Conservation (phyloP, 1,140 invertebrate genomes). For the Solen grandis region DNA sequence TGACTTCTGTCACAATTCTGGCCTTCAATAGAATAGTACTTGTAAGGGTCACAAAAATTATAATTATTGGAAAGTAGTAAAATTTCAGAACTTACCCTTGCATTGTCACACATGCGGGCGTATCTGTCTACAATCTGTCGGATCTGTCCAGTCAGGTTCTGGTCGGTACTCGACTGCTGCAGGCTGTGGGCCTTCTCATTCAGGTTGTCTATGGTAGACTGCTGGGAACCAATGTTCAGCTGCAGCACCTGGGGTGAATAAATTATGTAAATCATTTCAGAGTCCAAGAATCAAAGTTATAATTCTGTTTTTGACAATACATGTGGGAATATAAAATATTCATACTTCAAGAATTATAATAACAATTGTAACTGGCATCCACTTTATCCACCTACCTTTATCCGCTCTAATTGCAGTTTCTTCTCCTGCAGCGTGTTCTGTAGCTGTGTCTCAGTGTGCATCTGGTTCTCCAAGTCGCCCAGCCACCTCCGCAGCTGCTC, state of each 20-base stretch:
- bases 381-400: constrained; percentile 85
- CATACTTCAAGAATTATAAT: too few species aligned
- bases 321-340: too few species aligned
- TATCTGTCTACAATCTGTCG: constrained; percentile 91
- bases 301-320: too few species aligned
- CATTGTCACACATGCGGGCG: constrained; percentile 87
- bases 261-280: too few species aligned
- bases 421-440: constrained; percentile 96
- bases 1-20: too few species aligned
- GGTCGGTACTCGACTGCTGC: constrained; percentile 90
- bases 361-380: too few species aligned
- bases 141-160: constrained; percentile 89
- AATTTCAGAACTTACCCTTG: too few species aligned
- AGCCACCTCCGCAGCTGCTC: constrained; percentile 96
- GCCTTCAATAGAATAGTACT: too few species aligned
- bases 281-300: too few species aligned
- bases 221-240: constrained; percentile 95
- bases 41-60: too few species aligned
- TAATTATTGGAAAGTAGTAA: too few species aligned
- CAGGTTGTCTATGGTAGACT: constrained; percentile 94
- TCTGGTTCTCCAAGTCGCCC: constrained; percentile 92
- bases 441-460: constrained; percentile 93
- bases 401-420: constrained; percentile 94
- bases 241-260: constrained; percentile 82
- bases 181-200: constrained; percentile 94